Base-by-base conservation (phyloP, 1,140 invertebrate genomes). In the Heliothis virescens region DNA sequence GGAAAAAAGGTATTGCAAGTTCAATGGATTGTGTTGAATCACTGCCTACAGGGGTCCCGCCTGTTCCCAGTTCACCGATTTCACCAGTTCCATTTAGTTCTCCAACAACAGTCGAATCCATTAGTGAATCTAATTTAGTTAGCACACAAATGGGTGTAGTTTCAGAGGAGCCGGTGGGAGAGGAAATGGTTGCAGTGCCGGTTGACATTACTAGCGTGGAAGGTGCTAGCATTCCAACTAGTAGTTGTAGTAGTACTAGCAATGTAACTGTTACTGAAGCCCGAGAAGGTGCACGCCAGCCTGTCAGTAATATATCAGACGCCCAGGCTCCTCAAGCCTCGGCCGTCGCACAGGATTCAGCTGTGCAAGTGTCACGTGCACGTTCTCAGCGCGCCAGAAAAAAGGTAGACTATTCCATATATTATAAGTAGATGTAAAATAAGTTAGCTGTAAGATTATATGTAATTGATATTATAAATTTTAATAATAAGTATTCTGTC, bases 381-480 rank as follows among this genome's bases (percentile, higher is more conserved):
- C 52, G 52, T 53, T 53, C 52, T 53, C 4, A 53, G 52, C 52
- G 52, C 1, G 12, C 13, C 13, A 53, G 52, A 4, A 53, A 53
- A 4, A n/a, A 53, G 4, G 15, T 53, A 53, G 52, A 53, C 15
- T 53, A 53, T n/a, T 53, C 52, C 0, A 3, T n/a, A 55, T 55
- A 3, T 55, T 55, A 55, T n/a, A 55, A 55, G n/a, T 55, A 55
- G 52, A 55, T n/a, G 5, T 26, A 26, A 26, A 26, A 55, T 55
- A 55, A n/a, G 52, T 34, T 55, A 55, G 3, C n/a, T 55, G 13
- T 55, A n/a, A 55, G n/a, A 79, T 79, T 34, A 3, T 55, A n/a
- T 55, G n/a, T 55, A 15, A 16, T 16, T 79, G 79, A 53, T 79
- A 26, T 81, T 69, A 53, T 83, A 10, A 77, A 83, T 62, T 79